Base-by-base conservation (phyloP, 2,797 vertebrate genomes). In the Halcyon badia region DNA sequence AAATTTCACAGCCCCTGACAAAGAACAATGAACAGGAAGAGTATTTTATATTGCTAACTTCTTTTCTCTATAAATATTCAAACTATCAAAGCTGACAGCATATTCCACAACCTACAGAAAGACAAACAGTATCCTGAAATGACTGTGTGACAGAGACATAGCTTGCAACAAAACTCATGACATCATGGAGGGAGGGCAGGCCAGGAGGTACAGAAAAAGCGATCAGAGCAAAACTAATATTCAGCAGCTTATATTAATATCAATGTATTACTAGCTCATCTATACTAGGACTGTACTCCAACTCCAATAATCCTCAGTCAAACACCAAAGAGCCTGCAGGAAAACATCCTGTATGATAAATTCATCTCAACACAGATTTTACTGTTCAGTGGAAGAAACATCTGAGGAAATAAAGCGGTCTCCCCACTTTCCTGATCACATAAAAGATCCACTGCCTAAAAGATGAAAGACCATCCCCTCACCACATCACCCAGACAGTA, bases 391-490 rank as follows among this genome's bases (percentile, higher is more conserved):
- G 70, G 20, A 10, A 66, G 85, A 91, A 87, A 70, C 0, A 31
- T 3, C 24, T n/a, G 6, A 66, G 46, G 65, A 90, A 94, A 75
- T 33, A 9, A 79, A 94, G 35, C 5, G 26, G 35, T 41, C 37
- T 73, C 75, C 61, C 7, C n/a, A 11, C 19, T 48, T 19, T 66
- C 71, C 51, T 20, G 10, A 48, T 80, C 52, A 49, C 31, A 64
- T 8, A 85, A 64, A 78, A 79, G 41, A 78, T 37, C 54, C 52
- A 68, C 76, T 75, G 60, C 56, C 56, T 35, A 52, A 22, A 70
- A 76, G 39, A 57, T 28, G 28, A 26, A 70, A 84, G 46, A 56
- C 8, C 0, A 0, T 19, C 9, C 31, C 30, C 14, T 3, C 46
- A 48, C 13, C 21, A 37, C 1, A 0, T 54, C 33, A 79, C 11